Base-by-base conservation (phyloP, 2,113 vertebrate genomes). In the Cavia aperea region DNA sequence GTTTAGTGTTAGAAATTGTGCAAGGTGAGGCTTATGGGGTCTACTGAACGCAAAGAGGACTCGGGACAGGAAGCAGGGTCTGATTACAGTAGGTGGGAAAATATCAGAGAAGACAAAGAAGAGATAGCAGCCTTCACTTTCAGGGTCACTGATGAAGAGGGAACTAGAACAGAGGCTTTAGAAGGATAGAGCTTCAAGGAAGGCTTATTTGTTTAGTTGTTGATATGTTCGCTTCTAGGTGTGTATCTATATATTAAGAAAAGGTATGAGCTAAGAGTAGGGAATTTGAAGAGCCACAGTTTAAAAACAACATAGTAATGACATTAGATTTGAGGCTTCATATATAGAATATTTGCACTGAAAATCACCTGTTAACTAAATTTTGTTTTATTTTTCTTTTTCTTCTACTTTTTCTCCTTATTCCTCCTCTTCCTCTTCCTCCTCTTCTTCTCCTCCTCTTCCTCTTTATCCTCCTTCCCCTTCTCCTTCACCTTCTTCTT, bases 31-130 rank as follows among this genome's bases (percentile, higher is more conserved):
- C 19, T 39, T 77, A 18, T 70, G 63, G 5, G 26, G 36, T 43
- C 13, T 3, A 9, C 19, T 51, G 19, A 81, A 51, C 8, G 2
- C 8, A 39, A 18, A 26, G 46, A 29, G 14, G 2, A 21, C n/a
- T 15, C 1, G 2, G 4, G 5, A 2, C 1, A 6, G 43, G 23
- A 23, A 49, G 23, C 49, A 8, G 33, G 62, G 24, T 7, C 58
- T 43, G 24, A 68, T 2, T 31, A 18, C 9, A 24, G 13, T 7
- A 31, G 19, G 33, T 13, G 46, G 56, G 89, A 51, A 63, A 88
- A 21, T 75, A 54, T 23, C 39, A 36, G 39, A 7, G 2, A 60
- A 5, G n/a, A 10, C 43, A 70, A 15, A 3, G 54, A 16, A 10
- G 16, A 70, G 11, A 51, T 0, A 26, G 39, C 3, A 29, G 1